Evolutionary conservation across 2,888 invertebrate species (phyloP).

Genomic region (Pristionchus entomophagus): DNA sequence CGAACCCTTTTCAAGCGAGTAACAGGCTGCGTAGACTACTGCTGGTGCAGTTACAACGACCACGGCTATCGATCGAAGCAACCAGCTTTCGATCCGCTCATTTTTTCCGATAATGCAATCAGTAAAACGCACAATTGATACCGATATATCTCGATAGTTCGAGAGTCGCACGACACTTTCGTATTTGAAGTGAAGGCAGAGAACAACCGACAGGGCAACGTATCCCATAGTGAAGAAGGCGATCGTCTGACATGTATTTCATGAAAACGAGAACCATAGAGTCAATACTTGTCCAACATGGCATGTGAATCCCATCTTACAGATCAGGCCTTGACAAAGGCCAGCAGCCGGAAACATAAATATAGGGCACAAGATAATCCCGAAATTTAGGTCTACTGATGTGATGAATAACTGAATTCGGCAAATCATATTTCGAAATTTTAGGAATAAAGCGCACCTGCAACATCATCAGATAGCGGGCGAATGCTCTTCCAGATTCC

Average conservation of each 20-base stretch:
- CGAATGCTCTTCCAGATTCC: not conserved
- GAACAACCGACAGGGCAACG: not conserved
- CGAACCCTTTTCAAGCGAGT: too few species aligned
- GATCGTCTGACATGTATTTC: not conserved
- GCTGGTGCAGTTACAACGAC: too few species aligned
- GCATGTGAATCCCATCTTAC: not conserved
- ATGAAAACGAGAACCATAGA: not conserved
- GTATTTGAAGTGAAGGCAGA: not conserved
- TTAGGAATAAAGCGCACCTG: too few species aligned
- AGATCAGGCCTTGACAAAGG: not conserved
- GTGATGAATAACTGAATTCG: not conserved
- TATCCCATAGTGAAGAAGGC: not conserved
- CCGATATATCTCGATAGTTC: not conserved
- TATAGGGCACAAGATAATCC: not conserved
- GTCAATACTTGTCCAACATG: not conserved
- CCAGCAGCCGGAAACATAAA: not conserved
- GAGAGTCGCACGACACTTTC: not conserved
- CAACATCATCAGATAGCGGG: not conserved
- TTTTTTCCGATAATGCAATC: too few species aligned
- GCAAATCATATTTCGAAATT: too few species aligned
- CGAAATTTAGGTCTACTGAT: not conserved
- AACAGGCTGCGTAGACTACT: too few species aligned
- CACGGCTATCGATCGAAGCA: not conserved
- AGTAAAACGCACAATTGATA: not conserved
- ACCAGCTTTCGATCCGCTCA: not conserved